Conservation (phyloP, 53 echinoderm and acorn worm genomes). For the Mesocentrotus franciscanus region DNA sequence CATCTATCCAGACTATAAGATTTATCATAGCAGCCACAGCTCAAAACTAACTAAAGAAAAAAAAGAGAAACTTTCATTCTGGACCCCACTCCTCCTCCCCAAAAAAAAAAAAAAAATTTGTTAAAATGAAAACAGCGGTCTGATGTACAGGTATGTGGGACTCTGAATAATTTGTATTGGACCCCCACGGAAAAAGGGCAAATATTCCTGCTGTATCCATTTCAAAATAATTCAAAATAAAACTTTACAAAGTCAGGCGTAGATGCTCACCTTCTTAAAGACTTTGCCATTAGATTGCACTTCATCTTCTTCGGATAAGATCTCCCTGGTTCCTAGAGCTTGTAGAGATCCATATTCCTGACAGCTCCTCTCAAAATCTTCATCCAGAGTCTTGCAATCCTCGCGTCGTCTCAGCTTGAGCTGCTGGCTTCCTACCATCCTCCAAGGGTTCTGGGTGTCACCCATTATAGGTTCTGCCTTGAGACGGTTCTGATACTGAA, state of each 20-base stretch:
- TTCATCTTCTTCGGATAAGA: constrained; percentile 87
- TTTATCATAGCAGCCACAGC: no score
- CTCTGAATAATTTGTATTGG: no score
- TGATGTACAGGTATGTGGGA: no score
- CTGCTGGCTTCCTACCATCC: constrained; percentile 47
- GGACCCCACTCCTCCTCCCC: no score
- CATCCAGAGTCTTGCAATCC: constrained; percentile 76
- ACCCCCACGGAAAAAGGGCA: no score
- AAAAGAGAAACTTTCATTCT: no score
- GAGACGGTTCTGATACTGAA: constrained; percentile 70
- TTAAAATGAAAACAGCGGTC: no score
- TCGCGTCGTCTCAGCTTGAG: constrained; percentile 66
- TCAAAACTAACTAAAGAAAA: no score
- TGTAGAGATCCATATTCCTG: constrained; percentile 67
- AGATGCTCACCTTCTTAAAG: constrained; percentile 86
- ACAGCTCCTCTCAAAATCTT: constrained; percentile 77
- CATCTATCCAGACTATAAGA: no score
- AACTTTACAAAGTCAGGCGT: background rate
- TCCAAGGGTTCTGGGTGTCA: constrained; percentile 71
- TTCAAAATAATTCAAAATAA: no score
- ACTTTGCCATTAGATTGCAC: constrained; percentile 83
- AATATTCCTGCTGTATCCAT: no score
- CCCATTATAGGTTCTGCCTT: constrained; percentile 70
- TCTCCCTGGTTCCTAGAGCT: constrained; percentile 84
- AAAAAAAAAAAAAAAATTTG: no score